Evolutionary conservation across 2,113 vertebrate species (phyloP), one percentile per base, ranked within the genome.

Genomic region (Myiopsitta monachus): DNA sequence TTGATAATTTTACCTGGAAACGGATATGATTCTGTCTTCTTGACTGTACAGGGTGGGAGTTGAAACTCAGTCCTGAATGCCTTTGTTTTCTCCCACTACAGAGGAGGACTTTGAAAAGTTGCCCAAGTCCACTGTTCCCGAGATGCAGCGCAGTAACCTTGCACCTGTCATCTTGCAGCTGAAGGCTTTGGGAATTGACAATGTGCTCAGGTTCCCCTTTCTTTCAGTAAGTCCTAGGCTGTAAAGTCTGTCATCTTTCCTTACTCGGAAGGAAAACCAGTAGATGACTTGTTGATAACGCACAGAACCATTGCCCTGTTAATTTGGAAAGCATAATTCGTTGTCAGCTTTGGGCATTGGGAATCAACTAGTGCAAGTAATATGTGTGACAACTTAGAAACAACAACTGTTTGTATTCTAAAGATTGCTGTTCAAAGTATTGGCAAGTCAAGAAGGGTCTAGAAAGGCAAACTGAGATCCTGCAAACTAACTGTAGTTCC

Each of bases 131-230:
- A 99, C 99, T 0, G 98, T 99, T 44, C 99, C 99, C 0, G 99
- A 99, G 98, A 99, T 99, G 99, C 99, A 99, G 97, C 99, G 99
- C 88, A 99, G 99, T 74, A 99, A 99, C 97, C 97, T 99, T 90
- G 98, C 99, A 3, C 99, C 99, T 3, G 99, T 99, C 96, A 98
- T 99, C 97, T 97, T 99, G 89, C 99, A 99, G 98, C 99, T 99
- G 92, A 99, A 99, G 97, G 99, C 99, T 11, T 95, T 99, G 83
- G 99, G 99, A 24, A 99, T 99, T 2, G 99, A 99, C 98, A 99
- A 99, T 1, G 99, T 99, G 93, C 99, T 99, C 97, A 98, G 99
- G 51, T 99, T 99, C 97, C 98, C 98, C 97, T 99, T 99, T 96
- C 99, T 99, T 16, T 99, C 99, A 30, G 99, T 99, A 95, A 98